Conservation (phyloP, 2,113 vertebrate species). For the Peromyscus maniculatus region DNA sequence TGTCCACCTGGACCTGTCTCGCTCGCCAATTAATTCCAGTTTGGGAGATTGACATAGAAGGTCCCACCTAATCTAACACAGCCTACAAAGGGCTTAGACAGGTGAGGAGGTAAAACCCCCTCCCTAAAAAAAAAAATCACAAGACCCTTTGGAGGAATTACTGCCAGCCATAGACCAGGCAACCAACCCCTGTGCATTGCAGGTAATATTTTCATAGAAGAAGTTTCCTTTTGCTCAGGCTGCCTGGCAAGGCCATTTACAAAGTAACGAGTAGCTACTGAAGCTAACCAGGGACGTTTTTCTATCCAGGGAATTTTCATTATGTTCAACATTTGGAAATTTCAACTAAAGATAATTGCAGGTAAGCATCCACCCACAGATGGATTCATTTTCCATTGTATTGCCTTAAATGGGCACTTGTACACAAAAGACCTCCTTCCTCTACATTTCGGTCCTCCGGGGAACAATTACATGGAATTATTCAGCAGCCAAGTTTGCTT, state of each 20-base stretch:
- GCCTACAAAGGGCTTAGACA: conserved; percentile 42
- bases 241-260: conserved; percentile 82
- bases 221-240: conserved; percentile 63
- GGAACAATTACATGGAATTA: conserved; percentile 78
- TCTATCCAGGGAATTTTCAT: conserved; percentile 79
- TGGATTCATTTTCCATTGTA: conserved; percentile 79
- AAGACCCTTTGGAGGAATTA: conserved; percentile 59
- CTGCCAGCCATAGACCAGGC: conserved; percentile 52
- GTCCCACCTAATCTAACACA: conserved; percentile 47
- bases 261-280: conserved; percentile 80
- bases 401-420: conserved; percentile 72
- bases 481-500: conserved; percentile 78
- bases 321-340: conserved; percentile 82
- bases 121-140: conserved; percentile 16
- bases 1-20: conserved; percentile 74
- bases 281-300: conserved; percentile 81
- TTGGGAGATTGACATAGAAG: conserved; percentile 51
- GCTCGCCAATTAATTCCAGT: conserved; percentile 69
- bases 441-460: conserved; percentile 68
- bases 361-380: conserved; percentile 73
- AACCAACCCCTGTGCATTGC: conserved; percentile 54
- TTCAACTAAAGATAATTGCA: conserved; percentile 80
- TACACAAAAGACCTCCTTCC: conserved; percentile 81
- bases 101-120: conserved; percentile 57
- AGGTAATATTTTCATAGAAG: conserved; percentile 79